phyloP scores from a whole-genome alignment of 2,888 invertebrate species.

The Platypus cylindrus region DNA sequence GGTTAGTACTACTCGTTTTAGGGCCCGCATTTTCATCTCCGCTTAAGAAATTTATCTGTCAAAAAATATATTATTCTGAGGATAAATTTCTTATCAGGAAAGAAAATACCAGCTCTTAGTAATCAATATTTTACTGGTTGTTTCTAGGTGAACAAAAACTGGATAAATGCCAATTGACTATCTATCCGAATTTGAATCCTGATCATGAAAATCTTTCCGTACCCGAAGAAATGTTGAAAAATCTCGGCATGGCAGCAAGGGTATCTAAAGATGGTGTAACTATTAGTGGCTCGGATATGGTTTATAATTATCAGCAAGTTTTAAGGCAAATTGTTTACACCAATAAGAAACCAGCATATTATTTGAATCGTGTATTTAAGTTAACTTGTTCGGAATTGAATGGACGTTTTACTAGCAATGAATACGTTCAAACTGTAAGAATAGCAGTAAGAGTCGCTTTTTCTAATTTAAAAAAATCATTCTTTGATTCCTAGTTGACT shows the following conservation, averaged over 20 bases:
- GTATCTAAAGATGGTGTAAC: constrained; percentile 84
- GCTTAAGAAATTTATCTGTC: neutral
- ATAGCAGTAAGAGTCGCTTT: too few relatives aligned
- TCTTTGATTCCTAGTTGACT: constrained; percentile 47
- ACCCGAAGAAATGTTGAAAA: constrained; percentile 57
- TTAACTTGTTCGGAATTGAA: constrained; percentile 89
- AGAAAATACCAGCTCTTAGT: too few relatives aligned
- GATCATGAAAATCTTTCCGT: constrained; percentile 84
- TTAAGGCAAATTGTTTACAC: constrained; percentile 80
- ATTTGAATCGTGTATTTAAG: constrained; percentile 89
- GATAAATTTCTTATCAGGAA: too few relatives aligned
- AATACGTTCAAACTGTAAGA: constrained; percentile 81
- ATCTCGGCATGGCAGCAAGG: constrained; percentile 58
- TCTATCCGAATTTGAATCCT: constrained; percentile 89
- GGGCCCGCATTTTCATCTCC: too few relatives aligned
- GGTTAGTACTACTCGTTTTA: constrained; percentile 28
- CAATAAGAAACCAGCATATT: constrained; percentile 92
- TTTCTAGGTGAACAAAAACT: constrained; percentile 45
- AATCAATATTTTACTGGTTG: neutral
- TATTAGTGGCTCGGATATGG: constrained; percentile 64
- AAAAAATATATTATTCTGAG: too few relatives aligned
- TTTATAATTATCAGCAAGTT: constrained; percentile 66
- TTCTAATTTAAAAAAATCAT: neutral
- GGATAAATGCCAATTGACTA: constrained; percentile 87
- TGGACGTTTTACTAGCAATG: constrained; percentile 89